Percentiles rank a stretch among this genome's conserved stretches.
phyloP scores from a whole-genome alignment of 2,797 vertebrate genomes.

The Clamator glandarius region DNA sequence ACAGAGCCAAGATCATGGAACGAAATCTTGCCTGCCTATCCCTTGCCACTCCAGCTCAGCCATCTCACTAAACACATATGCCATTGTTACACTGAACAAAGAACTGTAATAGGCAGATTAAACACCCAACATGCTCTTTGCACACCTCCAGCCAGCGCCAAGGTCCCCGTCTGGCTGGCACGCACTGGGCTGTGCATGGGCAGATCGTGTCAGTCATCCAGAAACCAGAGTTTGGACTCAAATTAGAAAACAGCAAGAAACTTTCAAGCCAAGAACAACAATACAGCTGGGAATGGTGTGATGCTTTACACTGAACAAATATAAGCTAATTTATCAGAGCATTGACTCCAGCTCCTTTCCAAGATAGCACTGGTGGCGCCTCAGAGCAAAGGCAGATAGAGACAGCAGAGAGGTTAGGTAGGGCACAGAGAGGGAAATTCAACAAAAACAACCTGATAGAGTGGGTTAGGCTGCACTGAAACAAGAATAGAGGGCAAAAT shows the following conservation, averaged over 20 bases:
- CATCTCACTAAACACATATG: background rate
- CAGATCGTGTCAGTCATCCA: fast-evolving
- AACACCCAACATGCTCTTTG: background rate
- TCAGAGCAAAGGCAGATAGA: conserved; percentile 1
- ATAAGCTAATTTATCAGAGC: background rate
- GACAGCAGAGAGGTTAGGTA: background rate
- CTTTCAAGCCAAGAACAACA: conserved; percentile 50
- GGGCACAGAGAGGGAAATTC: background rate
- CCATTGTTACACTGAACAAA: background rate
- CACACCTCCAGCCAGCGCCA: background rate
- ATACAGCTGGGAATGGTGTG: background rate
- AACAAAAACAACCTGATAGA: background rate
- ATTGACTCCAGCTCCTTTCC: background rate
- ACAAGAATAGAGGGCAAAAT: background rate
- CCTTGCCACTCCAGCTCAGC: background rate
- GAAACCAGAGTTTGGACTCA: background rate
- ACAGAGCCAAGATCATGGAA: fast-evolving
- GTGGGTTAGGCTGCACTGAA: background rate
- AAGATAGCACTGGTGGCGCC: background rate
- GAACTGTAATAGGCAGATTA: background rate
- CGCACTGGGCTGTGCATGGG: background rate
- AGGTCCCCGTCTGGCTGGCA: background rate
- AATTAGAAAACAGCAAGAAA: background rate
- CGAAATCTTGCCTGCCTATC: background rate
- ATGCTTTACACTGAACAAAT: conserved; percentile 42